Base-by-base conservation (phyloP, 23 tunicate genomes). In the Corella eumyota region DNA sequence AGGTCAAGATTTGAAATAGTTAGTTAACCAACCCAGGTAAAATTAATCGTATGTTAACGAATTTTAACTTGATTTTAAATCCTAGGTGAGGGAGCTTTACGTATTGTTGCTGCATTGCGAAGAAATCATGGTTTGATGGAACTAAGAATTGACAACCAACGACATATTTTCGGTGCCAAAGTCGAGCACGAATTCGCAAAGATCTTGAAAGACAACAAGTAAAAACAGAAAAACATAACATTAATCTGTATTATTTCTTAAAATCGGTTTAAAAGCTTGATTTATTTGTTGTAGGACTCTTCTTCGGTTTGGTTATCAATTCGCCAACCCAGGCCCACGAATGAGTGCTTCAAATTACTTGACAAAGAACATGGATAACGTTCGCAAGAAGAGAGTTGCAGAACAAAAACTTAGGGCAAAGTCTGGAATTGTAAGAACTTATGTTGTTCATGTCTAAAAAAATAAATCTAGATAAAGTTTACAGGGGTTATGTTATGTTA, bases 111-210 rank as follows among this genome's bases (percentile, higher is more conserved):
- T 1, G 77, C 81, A 5, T 46, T 79, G 34, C 72, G 76, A 25
- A 85, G 68, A 61, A 78, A 79, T 75, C 66, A 32, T 15, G 29
- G 79, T 48, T 61, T 92, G 56, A 61, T 50, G 19, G 98, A 92
- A 45, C 72, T 92, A 29, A 51, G 80, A 20, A 59, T 92, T 30
- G 93, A 92, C 71, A 92, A 92, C 60, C 98, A 92, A 56, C 58
- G 98, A 21, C 98, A 92, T 46, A 83, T 92, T n/a, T 92, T 92
- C 52, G 98, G 98, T 2, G 92, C 91, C 9, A 83, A 79, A 35
- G 98, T 83, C n/a, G 98, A 92, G 61, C 77, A 70, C 33, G 98
- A 92, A 56, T 86, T 92, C 60, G 77, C 68, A 21, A 92, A 77
- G 61, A 59, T 75, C 6, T 60, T 92, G 26, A 71, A 66, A 32